phyloP scores from a whole-genome alignment of 37 sponge, comb jelly and placozoan genomes.

The Oopsacas minuta region DNA sequence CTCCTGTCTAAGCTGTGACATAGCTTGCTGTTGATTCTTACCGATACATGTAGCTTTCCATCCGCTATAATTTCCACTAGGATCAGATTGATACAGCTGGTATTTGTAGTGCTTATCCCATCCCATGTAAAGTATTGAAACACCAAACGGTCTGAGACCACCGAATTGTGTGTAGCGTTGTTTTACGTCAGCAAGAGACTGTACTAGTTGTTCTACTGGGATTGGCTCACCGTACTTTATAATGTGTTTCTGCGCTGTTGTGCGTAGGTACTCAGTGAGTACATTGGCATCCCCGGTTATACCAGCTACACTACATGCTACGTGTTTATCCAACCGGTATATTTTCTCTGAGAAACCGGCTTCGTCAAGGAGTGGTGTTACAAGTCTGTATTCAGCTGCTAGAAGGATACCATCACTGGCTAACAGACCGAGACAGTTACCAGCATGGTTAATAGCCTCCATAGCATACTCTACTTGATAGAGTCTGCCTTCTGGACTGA shows the following conservation, averaged over 20 bases:
- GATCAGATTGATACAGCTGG: constrained; percentile 96
- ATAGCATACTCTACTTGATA: constrained; percentile 99
- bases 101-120: constrained; percentile 91
- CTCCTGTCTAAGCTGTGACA: constrained; percentile 92
- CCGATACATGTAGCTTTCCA: constrained; percentile 99
- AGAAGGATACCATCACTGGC: constrained; percentile 88
- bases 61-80: constrained; percentile 97
- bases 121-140: constrained; percentile 95
- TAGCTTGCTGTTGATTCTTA: constrained; percentile 65
- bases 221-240: constrained; percentile 78
- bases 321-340: constrained; percentile 78
- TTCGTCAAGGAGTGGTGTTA: constrained; percentile 85
- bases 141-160: constrained; percentile 89
- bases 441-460: constrained; percentile 93
- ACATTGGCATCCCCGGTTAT: constrained; percentile 97
- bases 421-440: constrained; percentile 86
- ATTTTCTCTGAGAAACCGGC: constrained; percentile 87
- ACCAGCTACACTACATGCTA: constrained; percentile 99
- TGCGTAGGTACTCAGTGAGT: constrained; percentile 59
- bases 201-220: constrained; percentile 91
- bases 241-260: constrained; percentile 56
- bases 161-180: constrained; percentile 94
- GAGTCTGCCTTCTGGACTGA: constrained; percentile 93
- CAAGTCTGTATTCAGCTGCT: constrained; percentile 84
- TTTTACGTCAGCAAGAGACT: constrained; percentile 79